Conservation (phyloP, 2,113 vertebrate species). For the Tachycineta bicolor region DNA sequence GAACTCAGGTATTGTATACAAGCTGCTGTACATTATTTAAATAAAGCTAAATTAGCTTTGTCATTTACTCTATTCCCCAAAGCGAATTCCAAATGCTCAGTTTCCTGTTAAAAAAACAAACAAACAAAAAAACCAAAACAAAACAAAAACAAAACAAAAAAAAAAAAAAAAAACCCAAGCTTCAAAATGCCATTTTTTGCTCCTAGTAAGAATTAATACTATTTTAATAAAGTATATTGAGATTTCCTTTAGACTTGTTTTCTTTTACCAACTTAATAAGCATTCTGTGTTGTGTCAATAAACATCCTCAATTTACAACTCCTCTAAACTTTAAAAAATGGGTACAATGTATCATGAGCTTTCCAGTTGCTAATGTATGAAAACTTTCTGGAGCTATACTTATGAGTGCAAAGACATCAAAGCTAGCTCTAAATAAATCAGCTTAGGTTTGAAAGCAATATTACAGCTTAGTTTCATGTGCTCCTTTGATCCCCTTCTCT, state of each 20-base stretch:
- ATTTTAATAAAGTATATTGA: background rate
- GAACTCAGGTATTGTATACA: background rate
- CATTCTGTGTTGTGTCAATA: background rate
- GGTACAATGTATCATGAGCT: background rate
- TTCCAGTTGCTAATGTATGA: background rate
- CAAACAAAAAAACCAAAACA: background rate
- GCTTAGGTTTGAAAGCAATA: constrained; percentile 39
- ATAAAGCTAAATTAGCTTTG: background rate
- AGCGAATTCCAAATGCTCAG: background rate
- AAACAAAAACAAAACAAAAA: background rate
- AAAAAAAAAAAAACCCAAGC: background rate
- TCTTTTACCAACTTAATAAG: background rate
- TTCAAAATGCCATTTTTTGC: background rate
- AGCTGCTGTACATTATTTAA: background rate
- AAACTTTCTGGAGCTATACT: background rate
- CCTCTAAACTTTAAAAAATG: background rate
- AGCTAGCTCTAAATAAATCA: constrained; percentile 30
- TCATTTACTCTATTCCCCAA: background rate
- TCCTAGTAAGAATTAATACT: background rate
- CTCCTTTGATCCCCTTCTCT: background rate
- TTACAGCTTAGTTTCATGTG: constrained; percentile 9
- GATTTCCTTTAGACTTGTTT: background rate
- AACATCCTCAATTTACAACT: background rate
- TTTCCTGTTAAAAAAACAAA: background rate
- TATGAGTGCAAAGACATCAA: constrained; percentile 19